Conservation (phyloP, 2,797 vertebrate genomes). For the Amazonetta brasiliensis region DNA sequence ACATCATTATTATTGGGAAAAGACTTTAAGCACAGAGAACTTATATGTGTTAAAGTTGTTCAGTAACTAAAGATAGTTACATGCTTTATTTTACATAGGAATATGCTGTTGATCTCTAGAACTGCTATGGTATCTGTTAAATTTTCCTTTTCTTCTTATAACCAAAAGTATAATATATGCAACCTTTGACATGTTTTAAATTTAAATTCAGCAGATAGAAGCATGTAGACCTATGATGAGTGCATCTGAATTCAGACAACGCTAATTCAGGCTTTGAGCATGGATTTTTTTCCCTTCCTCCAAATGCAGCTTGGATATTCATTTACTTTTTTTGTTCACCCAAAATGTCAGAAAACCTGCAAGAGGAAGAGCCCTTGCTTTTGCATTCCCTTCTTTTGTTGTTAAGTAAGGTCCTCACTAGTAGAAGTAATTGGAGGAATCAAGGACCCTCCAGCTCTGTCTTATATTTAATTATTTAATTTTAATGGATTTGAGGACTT, state of each 20-base stretch:
- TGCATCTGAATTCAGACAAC: constrained; percentile 1
- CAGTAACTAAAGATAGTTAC: neutral
- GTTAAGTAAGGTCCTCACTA: neutral
- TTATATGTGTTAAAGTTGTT: neutral
- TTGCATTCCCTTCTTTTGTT: neutral
- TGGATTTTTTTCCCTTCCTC: neutral
- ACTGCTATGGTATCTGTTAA: neutral
- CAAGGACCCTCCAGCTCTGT: neutral
- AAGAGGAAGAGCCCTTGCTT: neutral
- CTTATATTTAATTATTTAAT: neutral
- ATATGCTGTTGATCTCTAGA: neutral
- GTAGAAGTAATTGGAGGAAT: neutral
- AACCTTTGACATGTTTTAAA: neutral
- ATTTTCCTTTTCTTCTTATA: neutral
- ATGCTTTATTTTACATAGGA: neutral
- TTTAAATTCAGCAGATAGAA: neutral
- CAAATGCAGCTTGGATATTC: neutral
- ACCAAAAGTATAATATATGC: neutral
- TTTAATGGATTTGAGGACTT: neutral
- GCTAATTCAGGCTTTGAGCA: neutral
- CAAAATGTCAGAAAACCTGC: neutral
- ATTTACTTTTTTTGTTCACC: constrained; percentile 6
- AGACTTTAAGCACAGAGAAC: neutral
- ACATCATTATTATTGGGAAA: constrained; percentile 16
- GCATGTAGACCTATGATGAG: neutral